Evolutionary conservation across 2,113 vertebrate species (phyloP).

Genomic region (Buteo buteo): DNA sequence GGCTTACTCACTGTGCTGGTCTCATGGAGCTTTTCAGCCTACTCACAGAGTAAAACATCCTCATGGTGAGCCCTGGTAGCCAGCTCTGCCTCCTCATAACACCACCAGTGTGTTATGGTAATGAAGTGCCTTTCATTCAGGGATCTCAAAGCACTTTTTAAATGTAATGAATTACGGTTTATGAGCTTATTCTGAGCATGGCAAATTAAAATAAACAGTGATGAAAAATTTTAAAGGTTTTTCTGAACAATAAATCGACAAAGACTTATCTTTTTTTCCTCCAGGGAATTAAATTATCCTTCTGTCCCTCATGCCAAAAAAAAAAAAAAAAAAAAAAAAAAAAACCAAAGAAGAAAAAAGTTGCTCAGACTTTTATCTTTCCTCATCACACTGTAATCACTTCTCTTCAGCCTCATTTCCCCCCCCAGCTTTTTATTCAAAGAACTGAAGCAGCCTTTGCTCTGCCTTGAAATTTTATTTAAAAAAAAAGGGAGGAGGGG

Average conservation of each 20-base stretch:
- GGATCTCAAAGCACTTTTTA: slow-evolving; percentile 56
- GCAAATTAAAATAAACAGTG: slow-evolving; percentile 66
- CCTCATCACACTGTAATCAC: slow-evolving; percentile 70
- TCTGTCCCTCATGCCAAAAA: not conserved
- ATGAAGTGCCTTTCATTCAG: slow-evolving; percentile 50
- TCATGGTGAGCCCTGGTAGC: not conserved
- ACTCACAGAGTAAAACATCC: not conserved
- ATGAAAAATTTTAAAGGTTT: slow-evolving; percentile 54
- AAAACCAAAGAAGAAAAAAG: slow-evolving; percentile 11
- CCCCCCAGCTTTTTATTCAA: slow-evolving; percentile 59
- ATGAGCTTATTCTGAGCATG: slow-evolving; percentile 59
- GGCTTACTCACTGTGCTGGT: slow-evolving; percentile 8
- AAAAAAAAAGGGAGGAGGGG: not conserved
- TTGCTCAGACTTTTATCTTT: slow-evolving; percentile 68
- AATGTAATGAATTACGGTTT: slow-evolving; percentile 57
- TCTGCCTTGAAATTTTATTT: slow-evolving; percentile 75
- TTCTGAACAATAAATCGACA: slow-evolving; percentile 49
- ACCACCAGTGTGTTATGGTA: slow-evolving; percentile 41
- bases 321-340: not conserved
- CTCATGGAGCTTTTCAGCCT: slow-evolving; percentile 24
- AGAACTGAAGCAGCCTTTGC: slow-evolving; percentile 61
- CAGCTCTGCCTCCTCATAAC: slow-evolving; percentile 15
- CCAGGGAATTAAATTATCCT: slow-evolving; percentile 50
- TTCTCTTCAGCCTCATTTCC: slow-evolving; percentile 56
- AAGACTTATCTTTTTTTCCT: slow-evolving; percentile 32